Conservation (phyloP, 2,113 vertebrate genomes). For the Syrrhaptes paradoxus region DNA sequence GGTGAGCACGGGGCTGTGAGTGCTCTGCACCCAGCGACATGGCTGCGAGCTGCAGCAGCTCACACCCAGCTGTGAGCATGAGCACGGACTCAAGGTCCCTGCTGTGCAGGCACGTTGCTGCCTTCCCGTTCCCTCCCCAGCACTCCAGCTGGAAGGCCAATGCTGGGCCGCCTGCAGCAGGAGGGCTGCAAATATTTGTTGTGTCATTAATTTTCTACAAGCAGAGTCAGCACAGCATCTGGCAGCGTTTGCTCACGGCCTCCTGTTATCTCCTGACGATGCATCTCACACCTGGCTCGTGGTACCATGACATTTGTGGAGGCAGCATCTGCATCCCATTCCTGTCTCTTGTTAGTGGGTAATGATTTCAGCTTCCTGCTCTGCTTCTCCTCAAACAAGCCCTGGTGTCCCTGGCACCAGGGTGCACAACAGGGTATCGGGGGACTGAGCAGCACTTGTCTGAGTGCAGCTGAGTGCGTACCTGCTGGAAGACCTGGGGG, state of each 20-base stretch:
- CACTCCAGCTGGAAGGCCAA: background rate
- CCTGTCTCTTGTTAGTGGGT: background rate
- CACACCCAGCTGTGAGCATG: accelerated
- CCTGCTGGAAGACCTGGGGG: background rate
- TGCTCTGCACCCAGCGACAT: background rate
- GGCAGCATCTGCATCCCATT: background rate
- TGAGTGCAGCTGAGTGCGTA: background rate
- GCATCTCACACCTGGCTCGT: background rate
- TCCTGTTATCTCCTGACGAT: background rate
- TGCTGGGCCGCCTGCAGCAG: accelerated
- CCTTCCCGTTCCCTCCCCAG: accelerated
- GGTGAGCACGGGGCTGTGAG: accelerated
- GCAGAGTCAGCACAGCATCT: background rate
- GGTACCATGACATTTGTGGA: background rate
- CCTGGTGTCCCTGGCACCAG: background rate
- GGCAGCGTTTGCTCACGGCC: background rate
- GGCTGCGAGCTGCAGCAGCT: background rate
- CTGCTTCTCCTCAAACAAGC: background rate
- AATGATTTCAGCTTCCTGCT: background rate
- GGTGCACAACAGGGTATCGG: background rate
- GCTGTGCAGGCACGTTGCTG: background rate
- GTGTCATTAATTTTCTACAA: background rate
- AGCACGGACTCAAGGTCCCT: background rate
- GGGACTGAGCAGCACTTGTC: background rate
- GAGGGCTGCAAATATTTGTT: background rate